Percentiles rank a stretch among this genome's conserved stretches.
Conservation (phyloP, 2,797 vertebrate species). For the Novumbra hubbsi region DNA sequence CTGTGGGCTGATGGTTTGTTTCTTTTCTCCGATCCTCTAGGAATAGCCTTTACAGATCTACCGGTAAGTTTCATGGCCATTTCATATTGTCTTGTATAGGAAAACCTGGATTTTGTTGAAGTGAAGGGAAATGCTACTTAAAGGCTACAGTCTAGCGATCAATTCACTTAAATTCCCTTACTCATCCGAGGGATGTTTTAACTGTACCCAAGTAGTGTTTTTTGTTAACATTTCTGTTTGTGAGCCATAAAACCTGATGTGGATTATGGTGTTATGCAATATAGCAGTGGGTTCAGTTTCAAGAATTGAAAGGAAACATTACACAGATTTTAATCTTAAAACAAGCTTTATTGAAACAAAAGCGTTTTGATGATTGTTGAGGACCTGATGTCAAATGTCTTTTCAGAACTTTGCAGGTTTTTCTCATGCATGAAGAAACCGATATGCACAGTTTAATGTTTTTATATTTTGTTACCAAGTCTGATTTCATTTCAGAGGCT, state of each 20-base stretch:
- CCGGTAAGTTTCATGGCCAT: slow-evolving; percentile 85
- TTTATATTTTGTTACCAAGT: no score
- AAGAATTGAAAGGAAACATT: not conserved
- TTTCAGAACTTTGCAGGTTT: no score
- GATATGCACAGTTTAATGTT: no score
- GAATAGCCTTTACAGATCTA: slow-evolving; percentile 97
- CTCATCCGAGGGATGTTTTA: no score
- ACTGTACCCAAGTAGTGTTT: not conserved
- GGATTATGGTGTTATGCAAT: not conserved
- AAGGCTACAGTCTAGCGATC: no score
- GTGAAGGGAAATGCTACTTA: no score
- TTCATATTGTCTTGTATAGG: not conserved
- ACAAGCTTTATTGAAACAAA: not conserved
- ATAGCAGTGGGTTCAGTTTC: not conserved
- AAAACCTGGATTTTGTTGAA: no score
- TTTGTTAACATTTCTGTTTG: not conserved
- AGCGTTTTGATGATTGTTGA: not conserved
- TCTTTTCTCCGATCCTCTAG: slow-evolving; percentile 63
- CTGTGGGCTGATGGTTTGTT: not conserved
- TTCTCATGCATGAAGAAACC: no score
- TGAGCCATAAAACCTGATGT: not conserved
- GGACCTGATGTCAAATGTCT: not conserved
- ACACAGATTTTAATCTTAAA: not conserved
- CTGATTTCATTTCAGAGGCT: not conserved
- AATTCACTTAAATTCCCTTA: no score